Base-by-base conservation (phyloP, 2,113 vertebrate species). In the Ranitomeya imitator region DNA sequence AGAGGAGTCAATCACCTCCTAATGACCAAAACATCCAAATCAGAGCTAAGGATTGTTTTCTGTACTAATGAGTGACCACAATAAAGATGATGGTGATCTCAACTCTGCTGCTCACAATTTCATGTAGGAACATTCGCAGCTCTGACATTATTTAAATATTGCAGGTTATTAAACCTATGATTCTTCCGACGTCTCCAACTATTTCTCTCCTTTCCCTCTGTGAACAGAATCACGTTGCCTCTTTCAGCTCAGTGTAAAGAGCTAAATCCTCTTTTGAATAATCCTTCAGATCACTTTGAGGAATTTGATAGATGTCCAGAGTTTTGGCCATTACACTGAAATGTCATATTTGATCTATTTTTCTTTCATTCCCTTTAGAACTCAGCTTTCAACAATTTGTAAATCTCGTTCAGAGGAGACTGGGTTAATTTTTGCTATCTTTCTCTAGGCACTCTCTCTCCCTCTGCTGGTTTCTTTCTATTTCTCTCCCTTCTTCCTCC, bases 191-290 rank as follows among this genome's bases (percentile, higher is more conserved):
- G 65, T 84, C 82, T 84, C 61, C 65, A 45, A 7, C 51, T 84
- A 69, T 84, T 69, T 69, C 51, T 84, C 51, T 69, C 18, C 51
- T 23, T 71, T 84, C 65, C 45, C 63, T 55, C 45, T 9, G 18
- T 69, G 65, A 55, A 69, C 51, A 84, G 51, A 55, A 71, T 71
- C 51, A 71, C n/a, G 82, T 55, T 45, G 63, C n/a, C 26, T 45
- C 82, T 84, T 55, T 84, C 82, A 23, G 7, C 82, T 83, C 61
- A 71, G 63, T 57, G 52, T 19, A 84, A 31, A 69, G 71, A 71
- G 65, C 63, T 71, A 84, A 84, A 84, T 84, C 82, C 82, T 84
- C 63, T 84, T 83, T 71, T 69, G 51, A 71, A 55, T 84, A 84
- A 84, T 84, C 82, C 82, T 69, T 71, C 13, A 69, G 63, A 84